These are phyloP conservation scores for Acyrthosiphon pisum DNA, from an alignment of 1,140 invertebrate genomes.

Conservation along the genomic window DNA sequence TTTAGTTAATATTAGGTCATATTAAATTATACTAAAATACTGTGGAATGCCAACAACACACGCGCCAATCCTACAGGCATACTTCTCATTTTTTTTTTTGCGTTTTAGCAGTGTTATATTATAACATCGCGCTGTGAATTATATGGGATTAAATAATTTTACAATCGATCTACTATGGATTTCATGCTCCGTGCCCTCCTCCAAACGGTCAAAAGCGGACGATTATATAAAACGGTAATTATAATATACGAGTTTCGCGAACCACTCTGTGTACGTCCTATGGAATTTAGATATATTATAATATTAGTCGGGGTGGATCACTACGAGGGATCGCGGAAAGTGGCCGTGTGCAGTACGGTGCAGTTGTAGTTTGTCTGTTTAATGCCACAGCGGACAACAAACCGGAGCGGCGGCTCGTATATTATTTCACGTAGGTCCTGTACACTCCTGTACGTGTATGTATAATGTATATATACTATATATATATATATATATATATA, in stretches of 20 bases:
- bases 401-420: not conserved
- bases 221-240: too few relatives aligned
- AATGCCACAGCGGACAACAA: not conserved
- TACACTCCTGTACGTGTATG: too few relatives aligned
- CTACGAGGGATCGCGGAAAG: not conserved
- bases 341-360: not conserved
- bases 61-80: not conserved
- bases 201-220: too few relatives aligned
- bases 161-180: not conserved
- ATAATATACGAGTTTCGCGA: not conserved
- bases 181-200: too few relatives aligned
- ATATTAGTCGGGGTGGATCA: not conserved
- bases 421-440: not conserved
- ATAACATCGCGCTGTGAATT: not conserved
- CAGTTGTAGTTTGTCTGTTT: conserved; percentile 1
- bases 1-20: too few relatives aligned
- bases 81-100: not conserved
- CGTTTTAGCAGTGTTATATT: not conserved
- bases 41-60: too few relatives aligned
- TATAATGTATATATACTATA: not conserved
- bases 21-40: too few relatives aligned
- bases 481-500: not conserved
- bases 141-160: not conserved
- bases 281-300: not conserved
- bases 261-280: not conserved